These are phyloP conservation scores for Papilio helenus DNA, from an alignment of 1,140 invertebrate species.

Conservation along the genomic window DNA sequence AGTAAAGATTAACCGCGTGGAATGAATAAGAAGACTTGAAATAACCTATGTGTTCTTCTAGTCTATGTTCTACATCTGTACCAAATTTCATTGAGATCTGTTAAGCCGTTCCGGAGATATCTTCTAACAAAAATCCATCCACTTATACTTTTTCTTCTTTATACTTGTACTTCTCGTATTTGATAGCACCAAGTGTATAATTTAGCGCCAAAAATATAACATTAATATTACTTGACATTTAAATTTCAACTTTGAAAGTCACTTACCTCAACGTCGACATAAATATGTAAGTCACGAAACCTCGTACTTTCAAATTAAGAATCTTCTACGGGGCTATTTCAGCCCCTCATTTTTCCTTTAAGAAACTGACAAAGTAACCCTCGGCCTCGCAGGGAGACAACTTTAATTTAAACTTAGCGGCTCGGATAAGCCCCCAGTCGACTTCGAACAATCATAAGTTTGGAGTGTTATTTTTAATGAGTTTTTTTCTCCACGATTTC, in stretches of 20 bases:
- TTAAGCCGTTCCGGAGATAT: no score
- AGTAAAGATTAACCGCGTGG: no score
- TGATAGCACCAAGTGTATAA: neutral
- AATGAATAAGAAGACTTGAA: no score
- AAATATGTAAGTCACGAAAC: conserved; percentile 43
- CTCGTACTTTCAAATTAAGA: conserved; percentile 50
- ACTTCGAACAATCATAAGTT: conserved; percentile 68
- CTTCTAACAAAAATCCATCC: no score
- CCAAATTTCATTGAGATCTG: no score
- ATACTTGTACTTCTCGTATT: neutral
- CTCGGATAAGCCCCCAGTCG: conserved; percentile 59
- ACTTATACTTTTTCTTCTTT: no score
- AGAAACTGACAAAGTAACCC: conserved; percentile 57
- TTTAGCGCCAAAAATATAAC: neutral
- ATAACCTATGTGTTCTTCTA: no score
- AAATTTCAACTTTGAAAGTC: conserved; percentile 40
- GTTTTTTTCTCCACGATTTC: conserved; percentile 56
- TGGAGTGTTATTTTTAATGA: conserved; percentile 75
- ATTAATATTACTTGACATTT: conserved; percentile 31
- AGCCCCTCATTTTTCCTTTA: conserved; percentile 53
- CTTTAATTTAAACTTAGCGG: conserved; percentile 71
- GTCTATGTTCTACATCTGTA: no score
- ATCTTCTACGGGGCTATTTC: conserved; percentile 39
- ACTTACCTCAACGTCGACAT: conserved; percentile 37
- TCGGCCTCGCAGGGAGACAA: conserved; percentile 59